Conservation (phyloP, 2,797 vertebrate genomes). For the Diplodus puntazzo region DNA sequence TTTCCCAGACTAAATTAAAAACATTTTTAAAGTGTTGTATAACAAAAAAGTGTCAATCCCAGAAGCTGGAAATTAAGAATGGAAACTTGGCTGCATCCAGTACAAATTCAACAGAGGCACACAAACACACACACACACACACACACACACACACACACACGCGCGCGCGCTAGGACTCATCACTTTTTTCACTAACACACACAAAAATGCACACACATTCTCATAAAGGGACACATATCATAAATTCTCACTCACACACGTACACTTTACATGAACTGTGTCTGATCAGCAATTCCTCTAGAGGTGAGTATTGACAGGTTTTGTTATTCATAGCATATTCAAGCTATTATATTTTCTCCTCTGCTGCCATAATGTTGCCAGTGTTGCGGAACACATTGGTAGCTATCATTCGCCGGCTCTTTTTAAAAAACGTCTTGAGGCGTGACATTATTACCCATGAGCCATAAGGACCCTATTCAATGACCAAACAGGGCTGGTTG, state of each 20-base stretch:
- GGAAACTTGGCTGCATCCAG: constrained; percentile 3
- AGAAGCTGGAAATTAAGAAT: constrained; percentile 5
- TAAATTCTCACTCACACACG: constrained; percentile 69
- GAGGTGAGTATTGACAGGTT: constrained; percentile 84
- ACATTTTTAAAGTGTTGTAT: neutral
- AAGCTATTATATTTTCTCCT: constrained; percentile 81
- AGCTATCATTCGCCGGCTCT: constrained; percentile 78
- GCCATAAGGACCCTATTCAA: constrained; percentile 84
- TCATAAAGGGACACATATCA: constrained; percentile 59
- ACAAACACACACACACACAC: neutral
- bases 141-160: too few relatives aligned
- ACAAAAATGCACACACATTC: constrained; percentile 9
- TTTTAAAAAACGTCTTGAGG: constrained; percentile 81
- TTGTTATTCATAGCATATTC: constrained; percentile 85
- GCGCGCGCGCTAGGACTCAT: constrained; percentile 4
- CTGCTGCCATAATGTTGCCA: constrained; percentile 82
- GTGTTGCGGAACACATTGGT: constrained; percentile 83
- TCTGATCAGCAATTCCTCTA: constrained; percentile 82
- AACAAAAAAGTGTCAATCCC: constrained; percentile 1
- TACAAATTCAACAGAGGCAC: constrained; percentile 27
- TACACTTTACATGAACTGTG: constrained; percentile 78
- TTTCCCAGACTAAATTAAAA: neutral
- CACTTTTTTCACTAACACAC: constrained; percentile 24
- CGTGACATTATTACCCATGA: constrained; percentile 85
- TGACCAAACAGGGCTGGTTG: constrained; percentile 80